These are phyloP conservation scores for Scytalopus superciliaris DNA, from an alignment of 2,113 vertebrate genomes.

Conservation along the genomic window DNA sequence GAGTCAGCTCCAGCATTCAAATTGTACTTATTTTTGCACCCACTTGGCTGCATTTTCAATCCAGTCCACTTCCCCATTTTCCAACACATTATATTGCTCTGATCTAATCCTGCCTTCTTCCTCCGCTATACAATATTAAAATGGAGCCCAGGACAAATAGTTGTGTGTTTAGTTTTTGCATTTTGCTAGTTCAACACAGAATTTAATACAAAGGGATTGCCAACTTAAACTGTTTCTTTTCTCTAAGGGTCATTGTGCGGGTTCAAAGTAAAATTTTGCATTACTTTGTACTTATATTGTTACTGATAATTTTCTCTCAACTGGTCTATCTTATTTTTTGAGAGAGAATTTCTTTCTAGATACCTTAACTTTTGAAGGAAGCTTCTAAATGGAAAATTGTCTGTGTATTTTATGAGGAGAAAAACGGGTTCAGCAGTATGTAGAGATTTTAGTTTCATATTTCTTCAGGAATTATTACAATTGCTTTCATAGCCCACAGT, in stretches of 20 bases:
- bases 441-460: not conserved
- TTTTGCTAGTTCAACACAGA: not conserved
- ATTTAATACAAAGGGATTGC: not conserved
- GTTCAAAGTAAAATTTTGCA: not conserved
- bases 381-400: not conserved
- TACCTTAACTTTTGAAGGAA: not conserved
- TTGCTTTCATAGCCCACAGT: not conserved
- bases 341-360: not conserved
- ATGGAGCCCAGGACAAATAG: not conserved
- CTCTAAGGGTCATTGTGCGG: not conserved
- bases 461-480: not conserved
- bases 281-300: not conserved
- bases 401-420: not conserved
- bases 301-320: constrained; percentile 7
- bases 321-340: not conserved
- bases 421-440: not conserved
- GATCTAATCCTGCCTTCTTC: not conserved
- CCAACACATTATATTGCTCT: not conserved
- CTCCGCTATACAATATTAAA: not conserved
- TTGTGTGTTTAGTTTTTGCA: not conserved
- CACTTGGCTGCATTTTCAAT: not conserved
- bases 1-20: not conserved
- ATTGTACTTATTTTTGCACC: not conserved
- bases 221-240: not conserved
- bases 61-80: not conserved